Percentiles rank a stretch among this genome's conserved stretches.
Evolutionary conservation across 1,140 invertebrate genomes (phyloP).

Genomic region (Drosophila bocqueti): DNA sequence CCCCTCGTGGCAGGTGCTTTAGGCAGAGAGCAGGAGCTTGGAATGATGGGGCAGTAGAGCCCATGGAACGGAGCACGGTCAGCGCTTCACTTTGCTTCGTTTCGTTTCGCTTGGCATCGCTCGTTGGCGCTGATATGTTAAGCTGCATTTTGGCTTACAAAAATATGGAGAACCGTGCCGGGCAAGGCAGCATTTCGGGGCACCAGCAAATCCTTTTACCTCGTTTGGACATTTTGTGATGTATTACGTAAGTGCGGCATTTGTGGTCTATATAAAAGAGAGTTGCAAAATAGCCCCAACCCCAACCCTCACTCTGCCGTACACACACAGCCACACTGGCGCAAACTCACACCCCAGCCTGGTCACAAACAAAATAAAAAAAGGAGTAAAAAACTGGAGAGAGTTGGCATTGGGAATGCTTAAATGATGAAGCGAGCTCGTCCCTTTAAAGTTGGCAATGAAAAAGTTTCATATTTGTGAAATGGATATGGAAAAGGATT

Average conservation of each 20-base stretch:
- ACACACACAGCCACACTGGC: constrained; percentile 29
- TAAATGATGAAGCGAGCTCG: constrained; percentile 68
- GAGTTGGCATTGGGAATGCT: constrained; percentile 68
- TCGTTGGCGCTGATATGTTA: constrained; percentile 76
- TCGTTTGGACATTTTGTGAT: constrained; percentile 82
- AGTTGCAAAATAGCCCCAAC: constrained; percentile 57
- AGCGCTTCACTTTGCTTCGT: constrained; percentile 62
- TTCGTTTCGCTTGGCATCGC: constrained; percentile 46
- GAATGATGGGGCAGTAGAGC: not conserved
- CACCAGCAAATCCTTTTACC: constrained; percentile 77
- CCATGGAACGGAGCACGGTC: constrained; percentile 56
- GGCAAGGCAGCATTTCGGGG: constrained; percentile 17
- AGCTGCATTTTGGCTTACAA: constrained; percentile 82
- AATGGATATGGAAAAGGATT: constrained; percentile 43
- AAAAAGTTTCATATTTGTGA: constrained; percentile 62
- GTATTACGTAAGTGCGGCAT: constrained; percentile 81
- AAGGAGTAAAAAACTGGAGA: constrained; percentile 5
- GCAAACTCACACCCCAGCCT: constrained; percentile 10
- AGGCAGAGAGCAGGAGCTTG: constrained; percentile 29
- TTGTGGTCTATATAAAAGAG: constrained; percentile 66
- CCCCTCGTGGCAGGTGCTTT: constrained; percentile 57
- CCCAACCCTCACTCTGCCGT: not conserved
- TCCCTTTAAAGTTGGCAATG: constrained; percentile 68
- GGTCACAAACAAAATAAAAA: constrained; percentile 16
- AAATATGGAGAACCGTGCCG: constrained; percentile 64